phyloP scores from a whole-genome alignment of 2,888 invertebrate species.

The Heliconius charithonia region DNA sequence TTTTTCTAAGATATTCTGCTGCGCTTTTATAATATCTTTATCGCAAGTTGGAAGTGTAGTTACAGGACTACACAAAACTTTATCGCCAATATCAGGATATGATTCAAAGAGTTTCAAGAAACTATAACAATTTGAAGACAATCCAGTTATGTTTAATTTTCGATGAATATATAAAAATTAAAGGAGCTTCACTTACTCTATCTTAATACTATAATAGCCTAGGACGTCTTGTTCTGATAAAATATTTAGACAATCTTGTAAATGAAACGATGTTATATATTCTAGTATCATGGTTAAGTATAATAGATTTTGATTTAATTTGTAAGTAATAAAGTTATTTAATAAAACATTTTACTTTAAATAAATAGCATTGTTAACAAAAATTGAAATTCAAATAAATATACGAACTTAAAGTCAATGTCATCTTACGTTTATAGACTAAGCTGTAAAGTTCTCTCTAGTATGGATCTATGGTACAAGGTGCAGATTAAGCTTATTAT shows the following conservation, averaged over 20 bases:
- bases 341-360: background rate
- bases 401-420: background rate
- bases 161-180: background rate
- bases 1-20: slow-evolving; percentile 80
- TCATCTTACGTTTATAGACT: background rate
- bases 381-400: slow-evolving; percentile 1
- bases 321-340: background rate
- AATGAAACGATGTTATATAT: slow-evolving; percentile 85
- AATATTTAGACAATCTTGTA: slow-evolving; percentile 85
- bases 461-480: too few species aligned
- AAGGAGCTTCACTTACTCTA: slow-evolving; percentile 85
- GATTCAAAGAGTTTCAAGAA: slow-evolving; percentile 88
- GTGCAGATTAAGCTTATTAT: background rate
- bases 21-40: slow-evolving; percentile 84
- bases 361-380: background rate
- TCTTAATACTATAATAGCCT: slow-evolving; percentile 86
- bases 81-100: slow-evolving; percentile 86
- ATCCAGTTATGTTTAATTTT: slow-evolving; percentile 14
- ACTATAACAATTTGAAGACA: slow-evolving; percentile 72
- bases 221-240: slow-evolving; percentile 83
- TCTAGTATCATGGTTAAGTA: slow-evolving; percentile 66
- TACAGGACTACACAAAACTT: slow-evolving; percentile 86
- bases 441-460: too few species aligned
- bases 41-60: slow-evolving; percentile 86
- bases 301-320: background rate